Conservation (phyloP, 2,888 invertebrate species). For the Suillia variegata region DNA sequence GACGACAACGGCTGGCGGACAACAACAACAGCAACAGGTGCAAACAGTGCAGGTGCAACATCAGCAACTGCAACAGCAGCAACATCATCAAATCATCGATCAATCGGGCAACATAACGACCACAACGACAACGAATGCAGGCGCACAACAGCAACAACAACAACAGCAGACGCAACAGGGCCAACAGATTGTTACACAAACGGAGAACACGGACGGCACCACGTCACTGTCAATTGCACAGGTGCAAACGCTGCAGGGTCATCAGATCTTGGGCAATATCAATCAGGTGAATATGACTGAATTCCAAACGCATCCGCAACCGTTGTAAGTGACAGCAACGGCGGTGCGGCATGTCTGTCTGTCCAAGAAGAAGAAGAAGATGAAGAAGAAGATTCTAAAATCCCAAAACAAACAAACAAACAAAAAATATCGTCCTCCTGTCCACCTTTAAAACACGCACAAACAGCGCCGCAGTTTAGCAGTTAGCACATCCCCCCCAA, state of each 20-base stretch:
- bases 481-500: too few relatives aligned
- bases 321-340: not conserved
- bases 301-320: conserved; percentile 56
- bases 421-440: not conserved
- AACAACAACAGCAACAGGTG: conserved; percentile 44
- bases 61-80: conserved; percentile 44
- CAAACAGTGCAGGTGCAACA: conserved; percentile 30
- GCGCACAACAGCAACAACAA: conserved; percentile 32
- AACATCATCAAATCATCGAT: conserved; percentile 60
- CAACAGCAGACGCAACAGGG: too few relatives aligned
- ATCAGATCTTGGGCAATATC: conserved; percentile 61
- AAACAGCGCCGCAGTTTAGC: not conserved
- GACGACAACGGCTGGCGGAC: conserved; percentile 38
- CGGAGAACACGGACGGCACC: conserved; percentile 60
- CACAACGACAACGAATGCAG: conserved; percentile 45
- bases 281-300: conserved; percentile 63
- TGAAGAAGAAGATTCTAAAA: not conserved
- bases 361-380: too few relatives aligned
- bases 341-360: conserved; percentile 34
- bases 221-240: conserved; percentile 60
- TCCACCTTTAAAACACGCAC: not conserved
- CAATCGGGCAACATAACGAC: conserved; percentile 59
- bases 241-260: conserved; percentile 61
- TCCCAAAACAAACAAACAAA: not conserved
- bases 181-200: conserved; percentile 58